Percentiles rank a stretch among this genome's conserved stretches.
These are phyloP conservation scores for Eilema sororculum DNA, from an alignment of 2,888 invertebrate genomes.

Conservation along the genomic window DNA sequence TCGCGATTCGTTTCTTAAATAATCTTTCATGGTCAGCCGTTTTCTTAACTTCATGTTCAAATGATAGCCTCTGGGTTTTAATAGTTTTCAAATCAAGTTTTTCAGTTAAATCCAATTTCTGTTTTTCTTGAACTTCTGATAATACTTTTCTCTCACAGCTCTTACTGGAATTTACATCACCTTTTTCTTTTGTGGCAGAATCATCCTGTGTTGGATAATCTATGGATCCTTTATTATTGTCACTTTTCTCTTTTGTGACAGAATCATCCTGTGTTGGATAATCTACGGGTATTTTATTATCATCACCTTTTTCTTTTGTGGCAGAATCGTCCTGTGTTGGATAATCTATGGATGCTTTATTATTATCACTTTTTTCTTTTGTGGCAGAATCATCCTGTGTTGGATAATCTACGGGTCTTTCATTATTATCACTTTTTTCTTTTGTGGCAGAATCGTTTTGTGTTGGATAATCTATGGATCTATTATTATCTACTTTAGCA, in stretches of 20 bases:
- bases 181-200: constrained; percentile 26
- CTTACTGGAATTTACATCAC: constrained; percentile 50
- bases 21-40: constrained; percentile 60
- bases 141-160: constrained; percentile 61
- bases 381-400: too few relatives aligned
- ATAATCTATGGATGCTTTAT: constrained; percentile 13
- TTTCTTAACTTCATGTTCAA: constrained; percentile 41
- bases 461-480: constrained; percentile 12
- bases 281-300: too few relatives aligned
- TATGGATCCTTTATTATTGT: constrained; percentile 18
- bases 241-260: too few relatives aligned
- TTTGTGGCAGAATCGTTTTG: constrained; percentile 27
- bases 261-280: too few relatives aligned
- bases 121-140: constrained; percentile 69
- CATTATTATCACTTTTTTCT: constrained; percentile 37
- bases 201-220: constrained; percentile 24
- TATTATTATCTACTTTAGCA: constrained; percentile 21
- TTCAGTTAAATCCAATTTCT: constrained; percentile 38
- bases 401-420: too few relatives aligned
- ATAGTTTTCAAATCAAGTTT: constrained; percentile 33
- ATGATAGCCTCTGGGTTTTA: constrained; percentile 34
- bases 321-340: constrained; percentile 20
- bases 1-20: constrained; percentile 66
- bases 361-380: too few relatives aligned
- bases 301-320: constrained; percentile 36